Base-by-base conservation (phyloP, 1,140 invertebrate genomes). In the Brachionus asplanchnoidis region DNA sequence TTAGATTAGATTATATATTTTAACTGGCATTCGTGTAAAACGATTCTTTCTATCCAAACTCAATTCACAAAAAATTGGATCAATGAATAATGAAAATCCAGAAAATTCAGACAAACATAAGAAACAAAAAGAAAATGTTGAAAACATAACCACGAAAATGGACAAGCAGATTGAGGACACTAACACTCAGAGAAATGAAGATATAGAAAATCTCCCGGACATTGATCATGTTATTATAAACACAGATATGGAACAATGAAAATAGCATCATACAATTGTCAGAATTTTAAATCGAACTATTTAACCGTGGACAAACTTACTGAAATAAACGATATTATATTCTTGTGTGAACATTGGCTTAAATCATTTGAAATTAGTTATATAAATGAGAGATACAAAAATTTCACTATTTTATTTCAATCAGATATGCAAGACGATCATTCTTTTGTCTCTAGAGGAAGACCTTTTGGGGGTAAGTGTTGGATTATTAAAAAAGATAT, bases 401-500 rank as follows among this genome's bases (percentile, higher is more conserved):
- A n/a, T n/a, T n/a, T n/a, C n/a, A n/a, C n/a, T 60, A 60, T 60
- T 60, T 60, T 60, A 60, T 60, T 60, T 60, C 56, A 60, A 60
- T 60, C 56, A 17, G 56, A 60, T 26, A 60, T 60, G 56, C n/a
- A 26, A 60, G n/a, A 20, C 23, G 56, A 60, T 60, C n/a, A 60
- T 17, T 60, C 56, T 20, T 60, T 60, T 17, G 6, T 17, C 7
- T 26, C 23, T 14, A 26, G 56, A 60, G n/a, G 56, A 28, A 28
- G 28, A 28, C 56, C 56, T 60, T 60, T 60, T 60, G 56, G n/a
- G 28, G 28, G n/a, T 1, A 28, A 28, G 28, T 28, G 28, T 28
- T 28, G 28, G 28, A 28, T 28, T 28, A 28, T 28, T 28, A 28
- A 28, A 28, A 28, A 28, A 28, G 28, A 28, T 28, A 28, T 28